These are phyloP conservation scores for Coptodon rendalli DNA, from an alignment of 2,113 vertebrate genomes.

Conservation along the genomic window DNA sequence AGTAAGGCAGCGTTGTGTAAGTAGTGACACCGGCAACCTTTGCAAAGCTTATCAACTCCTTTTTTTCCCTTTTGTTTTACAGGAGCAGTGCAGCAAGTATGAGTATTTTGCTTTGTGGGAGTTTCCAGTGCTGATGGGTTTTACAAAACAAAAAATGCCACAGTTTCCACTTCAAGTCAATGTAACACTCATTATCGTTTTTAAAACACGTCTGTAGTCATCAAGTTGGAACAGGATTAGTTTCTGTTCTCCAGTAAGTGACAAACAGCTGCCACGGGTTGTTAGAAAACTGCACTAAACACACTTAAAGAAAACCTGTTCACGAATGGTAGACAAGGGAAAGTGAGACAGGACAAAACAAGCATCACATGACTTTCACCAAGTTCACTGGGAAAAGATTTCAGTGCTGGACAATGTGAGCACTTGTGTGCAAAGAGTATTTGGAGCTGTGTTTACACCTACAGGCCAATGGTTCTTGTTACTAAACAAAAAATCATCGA, in stretches of 20 bases:
- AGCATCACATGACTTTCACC: not conserved
- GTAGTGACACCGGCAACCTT: fast-evolving
- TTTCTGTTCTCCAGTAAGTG: not conserved
- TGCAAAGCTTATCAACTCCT: fast-evolving
- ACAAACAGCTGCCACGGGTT: not conserved
- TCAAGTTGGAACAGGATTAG: not conserved
- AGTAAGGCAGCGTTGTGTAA: not conserved
- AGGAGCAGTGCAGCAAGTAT: not conserved
- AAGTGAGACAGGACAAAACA: not conserved
- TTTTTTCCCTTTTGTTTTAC: fast-evolving
- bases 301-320: not conserved
- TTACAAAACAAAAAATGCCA: not conserved
- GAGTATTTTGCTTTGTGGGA: not conserved
- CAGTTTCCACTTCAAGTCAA: not conserved
- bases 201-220: not conserved
- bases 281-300: not conserved
- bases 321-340: not conserved
- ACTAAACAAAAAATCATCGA: not conserved
- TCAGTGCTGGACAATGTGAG: not conserved
- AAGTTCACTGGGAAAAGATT: not conserved
- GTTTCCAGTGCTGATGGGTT: not conserved
- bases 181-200: not conserved
- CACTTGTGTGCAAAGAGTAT: not conserved
- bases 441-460: not conserved
- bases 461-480: not conserved